Evolutionary conservation across 2,888 invertebrate species (phyloP), one percentile per base, ranked within the genome.

Genomic region (Dioctria rufipes): DNA sequence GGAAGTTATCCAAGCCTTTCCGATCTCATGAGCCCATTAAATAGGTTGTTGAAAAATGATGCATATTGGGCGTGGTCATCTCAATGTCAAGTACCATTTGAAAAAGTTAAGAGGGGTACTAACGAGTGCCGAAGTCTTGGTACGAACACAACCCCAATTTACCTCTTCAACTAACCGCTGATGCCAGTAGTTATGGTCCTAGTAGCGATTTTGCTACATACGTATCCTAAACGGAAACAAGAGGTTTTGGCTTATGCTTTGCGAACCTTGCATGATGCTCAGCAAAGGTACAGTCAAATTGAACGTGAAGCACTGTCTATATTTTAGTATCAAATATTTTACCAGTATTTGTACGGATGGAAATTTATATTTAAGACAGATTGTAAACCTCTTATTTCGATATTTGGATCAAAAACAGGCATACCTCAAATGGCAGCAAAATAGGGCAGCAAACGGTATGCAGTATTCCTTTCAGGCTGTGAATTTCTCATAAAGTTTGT

Each of bases 231-330:
- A n/a, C 83, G 87, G 87, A 13, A 81, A 83, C 25, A 87, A 82
- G 82, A 85, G 58, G 88, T 87, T 3, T 86, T 88, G 43, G 85
- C 85, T 6, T 88, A 86, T 84, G 87, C 87, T 0, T 87, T 86
- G n/a, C 83, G 83, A 84, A 86, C 83, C 65, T 85, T 85, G 81
- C 84, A 71, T 78, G 84, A 71, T 60, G 49, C 49, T 5, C 1
- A 46, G 9, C 5, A 9, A 9, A 46, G 9, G 2, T 46, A 84
- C 85, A 3, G 84, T 88, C 84, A 85, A 61, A 82, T 84, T 46
- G 84, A 85, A 66, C 82, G 82, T 9, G 85, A 85, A 83, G 87
- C 87, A 3, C 83, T 87, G 3, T 84, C 85, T 11, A 84, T 88
- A 11, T 81, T 13, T 89, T 83, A 87, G 86, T 4, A 85, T 88